Conservation (phyloP, 2,797 vertebrate genomes). For the Rousettus madagascariensis region DNA sequence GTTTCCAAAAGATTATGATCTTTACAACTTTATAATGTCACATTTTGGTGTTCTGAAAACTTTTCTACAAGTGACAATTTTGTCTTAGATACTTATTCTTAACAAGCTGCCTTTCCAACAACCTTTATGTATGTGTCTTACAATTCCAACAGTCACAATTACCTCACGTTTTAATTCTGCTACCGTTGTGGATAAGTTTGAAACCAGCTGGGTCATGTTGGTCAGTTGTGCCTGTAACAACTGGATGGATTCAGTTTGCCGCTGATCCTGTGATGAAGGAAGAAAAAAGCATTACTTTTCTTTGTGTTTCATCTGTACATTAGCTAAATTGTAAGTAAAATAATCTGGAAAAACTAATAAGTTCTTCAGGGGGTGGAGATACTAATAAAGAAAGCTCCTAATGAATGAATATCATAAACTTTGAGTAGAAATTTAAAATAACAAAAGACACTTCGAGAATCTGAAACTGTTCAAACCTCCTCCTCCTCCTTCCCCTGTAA, state of each 20-base stretch:
- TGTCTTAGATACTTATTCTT: background rate
- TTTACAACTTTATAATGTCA: background rate
- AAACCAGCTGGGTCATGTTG: constrained; percentile 93
- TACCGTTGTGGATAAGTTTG: constrained; percentile 92
- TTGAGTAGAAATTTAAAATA: constrained; percentile 1
- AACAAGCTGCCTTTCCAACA: background rate
- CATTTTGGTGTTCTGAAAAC: constrained; percentile 22
- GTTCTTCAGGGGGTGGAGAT: background rate
- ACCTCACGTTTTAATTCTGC: constrained; percentile 94
- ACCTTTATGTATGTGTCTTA: background rate
- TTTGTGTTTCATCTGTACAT: constrained; percentile 12
- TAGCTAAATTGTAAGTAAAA: constrained; percentile 44
- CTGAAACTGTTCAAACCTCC: background rate
- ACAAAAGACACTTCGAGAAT: background rate
- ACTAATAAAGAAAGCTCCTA: constrained; percentile 41
- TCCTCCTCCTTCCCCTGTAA: background rate
- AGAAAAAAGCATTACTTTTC: constrained; percentile 18
- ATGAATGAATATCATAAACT: background rate
- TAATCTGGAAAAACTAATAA: constrained; percentile 13
- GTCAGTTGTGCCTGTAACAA: constrained; percentile 94
- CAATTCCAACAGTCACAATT: constrained; percentile 5
- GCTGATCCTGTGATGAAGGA: constrained; percentile 90
- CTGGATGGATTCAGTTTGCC: constrained; percentile 97
- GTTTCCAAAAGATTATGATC: background rate
- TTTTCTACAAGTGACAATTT: background rate